Evolutionary conservation across 2,113 vertebrate genomes (phyloP).

Genomic region (Chamaea fasciata): DNA sequence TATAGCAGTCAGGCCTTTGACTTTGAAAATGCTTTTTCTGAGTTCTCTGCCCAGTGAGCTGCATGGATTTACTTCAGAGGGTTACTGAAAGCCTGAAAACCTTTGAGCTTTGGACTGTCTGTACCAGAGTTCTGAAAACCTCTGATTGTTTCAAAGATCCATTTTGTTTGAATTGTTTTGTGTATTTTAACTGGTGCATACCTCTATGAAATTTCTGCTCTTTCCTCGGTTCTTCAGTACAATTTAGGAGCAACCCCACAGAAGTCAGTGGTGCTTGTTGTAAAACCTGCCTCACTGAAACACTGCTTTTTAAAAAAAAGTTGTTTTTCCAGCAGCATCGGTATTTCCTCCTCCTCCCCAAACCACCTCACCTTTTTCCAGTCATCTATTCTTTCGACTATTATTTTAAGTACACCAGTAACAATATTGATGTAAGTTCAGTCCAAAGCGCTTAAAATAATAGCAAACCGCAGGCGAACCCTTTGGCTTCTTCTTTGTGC

Average conservation of each 20-base stretch:
- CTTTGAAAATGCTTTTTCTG: not conserved
- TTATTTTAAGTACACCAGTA: conserved; percentile 65
- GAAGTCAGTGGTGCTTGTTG: not conserved
- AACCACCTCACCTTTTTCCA: conserved; percentile 69
- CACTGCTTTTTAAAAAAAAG: not conserved
- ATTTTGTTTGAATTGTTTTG: not conserved
- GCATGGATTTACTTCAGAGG: not conserved
- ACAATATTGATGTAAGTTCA: conserved; percentile 58
- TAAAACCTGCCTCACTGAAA: not conserved
- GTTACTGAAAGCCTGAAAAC: not conserved
- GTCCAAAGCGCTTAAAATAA: conserved; percentile 57
- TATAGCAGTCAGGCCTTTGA: not conserved
- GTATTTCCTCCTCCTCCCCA: conserved; percentile 67
- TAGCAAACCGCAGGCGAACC: not conserved
- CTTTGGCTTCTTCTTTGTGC: conserved; percentile 27
- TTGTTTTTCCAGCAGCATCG: conserved; percentile 14
- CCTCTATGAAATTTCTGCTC: not conserved
- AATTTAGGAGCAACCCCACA: not conserved
- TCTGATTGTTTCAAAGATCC: not conserved
- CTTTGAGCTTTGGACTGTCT: not conserved
- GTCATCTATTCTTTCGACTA: conserved; percentile 43
- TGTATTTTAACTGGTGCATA: not conserved
- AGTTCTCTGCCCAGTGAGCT: not conserved
- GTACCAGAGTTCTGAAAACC: not conserved
- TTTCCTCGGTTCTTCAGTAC: not conserved